Evolutionary conservation across 2,888 invertebrate genomes (phyloP), one percentile per base, ranked within the genome.

Genomic region (Phragmatobia fuliginosa): DNA sequence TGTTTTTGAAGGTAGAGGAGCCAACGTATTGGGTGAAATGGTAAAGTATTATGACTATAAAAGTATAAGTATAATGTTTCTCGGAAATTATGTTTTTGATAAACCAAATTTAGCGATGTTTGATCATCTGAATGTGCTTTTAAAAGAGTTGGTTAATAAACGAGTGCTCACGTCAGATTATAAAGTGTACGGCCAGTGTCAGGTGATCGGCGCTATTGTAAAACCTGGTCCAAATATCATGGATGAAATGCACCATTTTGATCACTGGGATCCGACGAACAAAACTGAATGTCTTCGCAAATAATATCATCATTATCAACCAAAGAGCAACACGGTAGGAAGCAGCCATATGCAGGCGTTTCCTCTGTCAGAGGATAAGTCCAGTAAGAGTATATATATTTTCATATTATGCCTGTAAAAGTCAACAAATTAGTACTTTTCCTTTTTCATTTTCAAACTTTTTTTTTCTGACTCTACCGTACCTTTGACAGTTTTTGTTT

Each of bases 1-100:
- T 10, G 28, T 62, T 0, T 62, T 62, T 28, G 62, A 62, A 41
- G 62, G 62, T 1, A 62, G 62, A 28, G 62, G 62, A 18, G 62
- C 38, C 7, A 62, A 62, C 7, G 21, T 62, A 5, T 1, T 21
- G 25, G 33, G 62, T 6, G 41, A 38, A 41, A 62, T 62, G 62
- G 62, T 41, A 4, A 31, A 41, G 31, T 4, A 4, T 2, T 41
- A 31, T 4, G 21, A 62, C 18, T 31, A 31, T 31, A 21, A 41
- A 11, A 62, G 41, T 11, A 41, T 62, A 16, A 41, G 21, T 62
- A 31, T 62, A 2, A 62, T 62, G 62, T 62, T 62, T 41, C 31
- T 62, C 16, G 62, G 62, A 3, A 21, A 62, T 21, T 62, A 41
- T 28, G 8, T 8, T 4, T 21, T 28, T 2, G 31, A 62, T 21